These are phyloP conservation scores for Catostomus latipinnis DNA, from an alignment of 2,797 vertebrate genomes.

Conservation along the genomic window DNA sequence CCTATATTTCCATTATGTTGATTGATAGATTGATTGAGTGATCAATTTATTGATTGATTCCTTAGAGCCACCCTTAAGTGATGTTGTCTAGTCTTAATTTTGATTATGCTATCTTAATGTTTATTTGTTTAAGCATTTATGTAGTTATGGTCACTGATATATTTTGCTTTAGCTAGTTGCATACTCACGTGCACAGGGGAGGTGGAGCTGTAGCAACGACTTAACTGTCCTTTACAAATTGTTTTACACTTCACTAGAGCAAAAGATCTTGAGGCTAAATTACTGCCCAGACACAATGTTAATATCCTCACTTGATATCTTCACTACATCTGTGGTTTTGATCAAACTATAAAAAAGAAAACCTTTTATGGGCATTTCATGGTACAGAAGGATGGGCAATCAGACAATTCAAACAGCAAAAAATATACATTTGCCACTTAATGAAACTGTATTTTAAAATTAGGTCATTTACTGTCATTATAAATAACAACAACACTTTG, in stretches of 20 bases:
- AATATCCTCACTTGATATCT: slow-evolving; percentile 67
- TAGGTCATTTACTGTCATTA: slow-evolving; percentile 2
- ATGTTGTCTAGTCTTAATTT: slow-evolving; percentile 5
- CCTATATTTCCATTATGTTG: slow-evolving; percentile 2
- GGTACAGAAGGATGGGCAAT: neutral
- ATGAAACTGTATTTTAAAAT: neutral
- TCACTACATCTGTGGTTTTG: slow-evolving; percentile 65
- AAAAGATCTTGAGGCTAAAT: slow-evolving; percentile 63
- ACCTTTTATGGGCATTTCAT: neutral
- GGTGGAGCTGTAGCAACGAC: slow-evolving; percentile 59
- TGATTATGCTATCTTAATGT: slow-evolving; percentile 35
- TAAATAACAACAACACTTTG: slow-evolving; percentile 7
- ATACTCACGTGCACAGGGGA: slow-evolving; percentile 56
- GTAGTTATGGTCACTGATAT: slow-evolving; percentile 33
- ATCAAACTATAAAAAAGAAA: slow-evolving; percentile 56
- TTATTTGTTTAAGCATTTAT: slow-evolving; percentile 14
- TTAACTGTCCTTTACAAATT: slow-evolving; percentile 65
- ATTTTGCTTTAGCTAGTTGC: slow-evolving; percentile 53
- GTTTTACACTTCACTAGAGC: slow-evolving; percentile 62
- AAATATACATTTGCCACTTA: slow-evolving; percentile 1
- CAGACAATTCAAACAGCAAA: neutral
- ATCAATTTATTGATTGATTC: neutral
- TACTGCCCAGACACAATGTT: slow-evolving; percentile 67
- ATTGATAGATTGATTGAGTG: neutral
- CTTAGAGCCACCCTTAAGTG: neutral